Base-by-base conservation (phyloP, 2,888 invertebrate species). In the Rhagophthalmus giganteus region DNA sequence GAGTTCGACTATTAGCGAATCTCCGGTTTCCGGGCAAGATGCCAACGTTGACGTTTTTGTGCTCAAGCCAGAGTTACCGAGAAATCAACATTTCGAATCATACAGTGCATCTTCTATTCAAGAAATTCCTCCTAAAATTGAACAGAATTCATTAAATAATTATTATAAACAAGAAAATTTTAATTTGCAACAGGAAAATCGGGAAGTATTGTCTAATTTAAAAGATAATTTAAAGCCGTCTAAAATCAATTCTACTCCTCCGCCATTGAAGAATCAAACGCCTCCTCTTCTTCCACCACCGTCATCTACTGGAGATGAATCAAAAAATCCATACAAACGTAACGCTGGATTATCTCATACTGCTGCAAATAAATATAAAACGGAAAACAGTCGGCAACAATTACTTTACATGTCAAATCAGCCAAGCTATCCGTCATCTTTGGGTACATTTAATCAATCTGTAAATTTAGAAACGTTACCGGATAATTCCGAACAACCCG, bases 401-500 rank as follows among this genome's bases (percentile, higher is more conserved):
- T 64, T 75, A 59, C 32, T 24, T 37, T 42, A 20, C 33, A 9
- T 33, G 12, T 10, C 33, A 7, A 26, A 13, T 63, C 72, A 16
- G 63, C 72, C 10, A 75, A 76, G 44, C 74, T 76, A 44, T 72
- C 67, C 49, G 66, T 73, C 61, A 60, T 70, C 13, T 63, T 74
- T n/a, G 63, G 75, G 32, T 31, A 51, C 32, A 35, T 68, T 67
- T 28, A 80, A 75, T 66, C 79, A 80, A 47, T 66, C 68, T 6
- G 81, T 81, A 2, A 85, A 85, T 70, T 74, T 85, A 54, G 85
- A 85, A 72, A 81, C 82, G 2, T 77, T 82, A 2, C 83, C 85
- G 1, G 86, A 86, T 67, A 86, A 86, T 67, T 83, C 83, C 0
- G 87, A 86, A 69, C 78, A 82, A 45, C 82, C 83, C 0, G 84